Conservation (phyloP, 2,888 invertebrate genomes). For the Polia nebulosa region DNA sequence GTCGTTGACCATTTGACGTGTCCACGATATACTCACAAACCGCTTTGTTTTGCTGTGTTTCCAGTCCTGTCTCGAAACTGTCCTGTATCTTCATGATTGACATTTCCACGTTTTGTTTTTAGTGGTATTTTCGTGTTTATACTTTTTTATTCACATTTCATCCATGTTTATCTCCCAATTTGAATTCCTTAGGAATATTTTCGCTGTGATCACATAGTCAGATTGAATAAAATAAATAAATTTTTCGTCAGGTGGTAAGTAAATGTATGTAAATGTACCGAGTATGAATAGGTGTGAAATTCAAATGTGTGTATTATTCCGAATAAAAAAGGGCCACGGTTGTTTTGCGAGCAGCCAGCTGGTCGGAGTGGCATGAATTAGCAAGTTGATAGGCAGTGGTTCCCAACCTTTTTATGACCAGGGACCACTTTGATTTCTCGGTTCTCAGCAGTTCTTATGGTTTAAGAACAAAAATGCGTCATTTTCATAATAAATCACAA, state of each 20-base stretch:
- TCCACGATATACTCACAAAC: neutral
- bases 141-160: no score
- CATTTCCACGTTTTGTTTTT: conserved; percentile 4
- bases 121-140: neutral
- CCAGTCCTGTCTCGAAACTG: neutral
- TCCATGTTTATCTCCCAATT: conserved; percentile 8
- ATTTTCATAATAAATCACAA: neutral
- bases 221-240: conserved; percentile 58
- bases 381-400: conserved; percentile 66
- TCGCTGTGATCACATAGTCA: conserved; percentile 27
- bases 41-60: neutral
- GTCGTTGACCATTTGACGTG: conserved; percentile 23
- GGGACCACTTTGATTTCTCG: neutral
- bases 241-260: conserved; percentile 62
- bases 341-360: conserved; percentile 73
- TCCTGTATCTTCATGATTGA: neutral
- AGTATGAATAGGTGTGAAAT: conserved; percentile 59
- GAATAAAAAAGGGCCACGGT: conserved; percentile 61
- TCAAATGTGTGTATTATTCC: conserved; percentile 61
- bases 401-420: neutral
- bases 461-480: neutral
- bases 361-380: conserved; percentile 72
- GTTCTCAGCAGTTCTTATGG: neutral
- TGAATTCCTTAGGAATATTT: conserved; percentile 45
- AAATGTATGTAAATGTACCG: conserved; percentile 56